A percentile compares a stretch with the other conserved stretches of the same genome.
These are phyloP conservation scores for Tenebrio molitor DNA, from an alignment of 1,140 invertebrate species.

Conservation along the genomic window DNA sequence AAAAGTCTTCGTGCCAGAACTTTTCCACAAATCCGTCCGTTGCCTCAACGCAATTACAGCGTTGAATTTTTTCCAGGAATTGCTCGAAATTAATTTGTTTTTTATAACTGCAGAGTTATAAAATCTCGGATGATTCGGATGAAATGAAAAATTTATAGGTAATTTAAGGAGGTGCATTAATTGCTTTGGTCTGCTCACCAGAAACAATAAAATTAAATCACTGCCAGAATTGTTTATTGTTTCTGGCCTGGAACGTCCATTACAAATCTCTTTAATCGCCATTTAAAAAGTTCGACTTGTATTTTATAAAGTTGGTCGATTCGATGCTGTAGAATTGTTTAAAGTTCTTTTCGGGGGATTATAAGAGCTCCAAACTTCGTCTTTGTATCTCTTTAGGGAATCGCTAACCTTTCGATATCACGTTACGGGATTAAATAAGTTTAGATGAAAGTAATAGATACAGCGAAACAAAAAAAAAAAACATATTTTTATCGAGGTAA, in stretches of 20 bases:
- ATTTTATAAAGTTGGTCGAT: conserved; percentile 37
- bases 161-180: neutral
- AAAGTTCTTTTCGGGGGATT: conserved; percentile 37
- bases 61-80: neutral
- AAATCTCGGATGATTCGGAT: neutral
- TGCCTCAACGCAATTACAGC: neutral
- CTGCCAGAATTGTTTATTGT: conserved; percentile 12
- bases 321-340: conserved; percentile 40
- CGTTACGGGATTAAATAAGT: conserved; percentile 31
- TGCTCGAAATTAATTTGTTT: conserved; percentile 12
- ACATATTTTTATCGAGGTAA: neutral
- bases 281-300: conserved; percentile 43
- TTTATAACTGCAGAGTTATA: neutral
- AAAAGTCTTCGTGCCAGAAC: neutral
- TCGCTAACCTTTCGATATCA: conserved; percentile 30
- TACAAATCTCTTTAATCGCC: conserved; percentile 37
- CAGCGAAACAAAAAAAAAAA: neutral
- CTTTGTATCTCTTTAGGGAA: conserved; percentile 35
- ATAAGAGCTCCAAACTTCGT: conserved; percentile 28
- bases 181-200: neutral
- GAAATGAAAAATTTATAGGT: conserved; percentile 17
- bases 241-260: conserved; percentile 2
- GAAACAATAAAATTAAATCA: conserved; percentile 10
- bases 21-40: conserved; percentile 4
- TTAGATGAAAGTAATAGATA: conserved; percentile 21